Conservation (phyloP, 2,113 vertebrate genomes). For the Polyodon spathula region DNA sequence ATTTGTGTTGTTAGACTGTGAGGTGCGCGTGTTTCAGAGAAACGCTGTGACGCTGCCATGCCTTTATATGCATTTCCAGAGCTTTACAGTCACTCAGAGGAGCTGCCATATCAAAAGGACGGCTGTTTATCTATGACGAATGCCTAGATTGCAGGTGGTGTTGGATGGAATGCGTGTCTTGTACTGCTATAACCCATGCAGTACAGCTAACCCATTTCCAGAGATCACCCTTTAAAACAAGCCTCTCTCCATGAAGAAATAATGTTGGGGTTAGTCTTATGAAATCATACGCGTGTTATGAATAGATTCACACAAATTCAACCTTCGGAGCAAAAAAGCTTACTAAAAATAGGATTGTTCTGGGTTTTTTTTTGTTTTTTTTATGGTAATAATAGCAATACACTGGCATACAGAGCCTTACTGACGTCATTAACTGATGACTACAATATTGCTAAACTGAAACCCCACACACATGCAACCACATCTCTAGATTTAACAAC, state of each 20-base stretch:
- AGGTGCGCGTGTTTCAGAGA: constrained; percentile 2
- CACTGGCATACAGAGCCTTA: no score
- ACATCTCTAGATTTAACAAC: no score
- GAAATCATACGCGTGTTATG: no score
- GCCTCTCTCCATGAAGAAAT: background rate
- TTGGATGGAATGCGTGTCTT: background rate
- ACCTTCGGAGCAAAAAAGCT: no score
- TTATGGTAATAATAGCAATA: no score
- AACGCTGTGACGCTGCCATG: constrained; percentile 5
- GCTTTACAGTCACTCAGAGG: constrained; percentile 11
- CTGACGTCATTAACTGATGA: no score
- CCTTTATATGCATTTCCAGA: constrained; percentile 4
- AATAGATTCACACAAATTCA: no score
- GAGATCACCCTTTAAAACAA: background rate
- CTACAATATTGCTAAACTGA: no score
- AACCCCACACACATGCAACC: no score
- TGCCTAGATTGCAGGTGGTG: background rate
- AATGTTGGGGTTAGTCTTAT: background rate
- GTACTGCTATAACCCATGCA: background rate
- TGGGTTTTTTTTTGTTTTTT: no score
- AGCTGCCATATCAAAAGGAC: constrained; percentile 15
- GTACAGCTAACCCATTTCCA: background rate
- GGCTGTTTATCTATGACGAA: constrained; percentile 22
- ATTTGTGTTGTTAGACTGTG: background rate
- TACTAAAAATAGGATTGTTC: no score